Conservation (phyloP, 2,797 vertebrate genomes). For the Prionace glauca region DNA sequence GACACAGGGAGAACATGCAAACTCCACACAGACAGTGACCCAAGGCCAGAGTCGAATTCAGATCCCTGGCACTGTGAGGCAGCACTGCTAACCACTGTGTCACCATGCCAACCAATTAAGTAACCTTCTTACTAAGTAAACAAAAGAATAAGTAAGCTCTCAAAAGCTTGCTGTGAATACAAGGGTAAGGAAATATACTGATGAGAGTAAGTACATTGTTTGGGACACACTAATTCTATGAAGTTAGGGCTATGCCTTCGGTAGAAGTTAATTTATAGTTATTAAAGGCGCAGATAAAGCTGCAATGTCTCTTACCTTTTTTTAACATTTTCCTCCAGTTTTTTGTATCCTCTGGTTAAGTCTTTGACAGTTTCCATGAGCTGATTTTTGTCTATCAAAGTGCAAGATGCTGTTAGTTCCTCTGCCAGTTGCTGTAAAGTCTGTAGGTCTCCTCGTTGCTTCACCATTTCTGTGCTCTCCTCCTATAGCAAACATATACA, state of each 20-base stretch:
- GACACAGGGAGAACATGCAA: too few relatives aligned
- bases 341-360: constrained; percentile 72
- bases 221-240: not conserved
- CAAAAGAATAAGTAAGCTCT: too few relatives aligned
- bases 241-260: constrained; percentile 38
- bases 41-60: too few relatives aligned
- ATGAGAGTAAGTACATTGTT: too few relatives aligned
- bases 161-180: too few relatives aligned
- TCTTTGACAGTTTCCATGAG: constrained; percentile 68
- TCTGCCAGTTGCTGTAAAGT: constrained; percentile 68
- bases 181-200: too few relatives aligned
- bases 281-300: not conserved
- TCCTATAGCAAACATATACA: constrained; percentile 59
- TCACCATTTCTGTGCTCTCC: constrained; percentile 74
- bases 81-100: too few relatives aligned
- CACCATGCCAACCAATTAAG: too few relatives aligned
- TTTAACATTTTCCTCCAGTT: constrained; percentile 68
- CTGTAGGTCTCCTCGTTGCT: constrained; percentile 72
- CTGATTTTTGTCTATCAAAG: constrained; percentile 58
- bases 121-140: too few relatives aligned
- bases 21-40: too few relatives aligned
- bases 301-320: constrained; percentile 64
- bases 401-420: constrained; percentile 66
- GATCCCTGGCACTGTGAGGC: too few relatives aligned
- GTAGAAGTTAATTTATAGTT: not conserved